Base-by-base conservation (phyloP, 92 coral and sea anemone species). In the Epizoanthus ramosus region DNA sequence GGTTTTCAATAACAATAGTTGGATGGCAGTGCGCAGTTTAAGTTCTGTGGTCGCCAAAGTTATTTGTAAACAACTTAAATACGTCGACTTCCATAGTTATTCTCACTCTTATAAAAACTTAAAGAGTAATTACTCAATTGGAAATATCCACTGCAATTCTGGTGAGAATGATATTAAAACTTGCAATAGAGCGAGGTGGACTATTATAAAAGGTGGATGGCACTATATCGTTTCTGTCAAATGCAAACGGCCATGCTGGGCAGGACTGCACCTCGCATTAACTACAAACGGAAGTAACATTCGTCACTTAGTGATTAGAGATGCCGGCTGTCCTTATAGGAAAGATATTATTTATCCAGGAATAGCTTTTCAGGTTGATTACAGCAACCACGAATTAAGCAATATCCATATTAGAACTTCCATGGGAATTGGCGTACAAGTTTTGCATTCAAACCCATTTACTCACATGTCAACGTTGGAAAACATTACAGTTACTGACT, bases 181-280 rank as follows among this genome's bases (percentile, higher is more conserved):
- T 35, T 86, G 89, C 7, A 72, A 73, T 18, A 33, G 7, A 31
- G 6, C 79, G 5, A 53, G 57, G 61, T 83, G 87, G 90, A 66
- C 18, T 19, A 52, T 37, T 0, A 54, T 9, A 14, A 57, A 54
- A 18, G 50, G 56, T 43, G 83, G 90, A 37, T 43, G 45, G 1
- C 16, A 45, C 1, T 59, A 69, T 24, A 83, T 82, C 33, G 37
- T 66, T 1, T 24, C 67, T 50, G 60, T 89, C 1, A 23, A 8
- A 2, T 89, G 92, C 87, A 69, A 81, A 39, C 59, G 21, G 8
- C 87, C 86, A 56, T 76, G 68, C 84, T 89, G 92, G 92, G 59
- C 73, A 17, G 92, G 92, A 2, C 52, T 89, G 45, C 92, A 89
- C 52, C 23, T 89, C 13, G 45, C 90, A 19, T 15, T 86, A 16